phyloP scores from a whole-genome alignment of 1,140 invertebrate genomes.

The Leptopilina boulardi region DNA sequence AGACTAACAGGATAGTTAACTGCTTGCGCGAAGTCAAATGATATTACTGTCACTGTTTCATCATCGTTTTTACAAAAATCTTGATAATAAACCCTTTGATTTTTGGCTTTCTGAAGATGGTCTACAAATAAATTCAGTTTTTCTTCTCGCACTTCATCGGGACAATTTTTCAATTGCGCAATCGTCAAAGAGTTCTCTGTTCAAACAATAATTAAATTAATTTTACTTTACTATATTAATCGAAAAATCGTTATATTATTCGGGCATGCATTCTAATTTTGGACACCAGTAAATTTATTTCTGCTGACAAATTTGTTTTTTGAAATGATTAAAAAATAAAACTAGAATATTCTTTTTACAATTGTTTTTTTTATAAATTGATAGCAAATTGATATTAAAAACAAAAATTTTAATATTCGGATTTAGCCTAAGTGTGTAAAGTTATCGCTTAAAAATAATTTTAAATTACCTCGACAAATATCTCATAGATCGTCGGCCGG shows the following conservation, averaged over 20 bases:
- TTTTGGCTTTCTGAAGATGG: slow-evolving; percentile 6
- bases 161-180: neutral
- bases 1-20: neutral
- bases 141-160: neutral
- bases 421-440: too few species aligned
- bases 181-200: neutral
- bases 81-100: neutral
- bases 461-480: neutral
- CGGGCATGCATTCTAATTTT: too few species aligned
- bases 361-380: too few species aligned
- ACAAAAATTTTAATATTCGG: too few species aligned
- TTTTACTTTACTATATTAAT: neutral
- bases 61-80: neutral
- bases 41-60: neutral
- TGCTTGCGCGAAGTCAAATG: neutral
- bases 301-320: too few species aligned
- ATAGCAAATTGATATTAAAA: too few species aligned
- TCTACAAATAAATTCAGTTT: neutral
- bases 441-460: neutral
- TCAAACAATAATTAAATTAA: neutral
- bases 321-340: too few species aligned
- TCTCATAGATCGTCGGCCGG: neutral
- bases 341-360: too few species aligned
- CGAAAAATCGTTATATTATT: too few species aligned
- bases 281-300: too few species aligned